phyloP scores from a whole-genome alignment of 2,113 vertebrate genomes.

The Ptychochromis oligacanthus region DNA sequence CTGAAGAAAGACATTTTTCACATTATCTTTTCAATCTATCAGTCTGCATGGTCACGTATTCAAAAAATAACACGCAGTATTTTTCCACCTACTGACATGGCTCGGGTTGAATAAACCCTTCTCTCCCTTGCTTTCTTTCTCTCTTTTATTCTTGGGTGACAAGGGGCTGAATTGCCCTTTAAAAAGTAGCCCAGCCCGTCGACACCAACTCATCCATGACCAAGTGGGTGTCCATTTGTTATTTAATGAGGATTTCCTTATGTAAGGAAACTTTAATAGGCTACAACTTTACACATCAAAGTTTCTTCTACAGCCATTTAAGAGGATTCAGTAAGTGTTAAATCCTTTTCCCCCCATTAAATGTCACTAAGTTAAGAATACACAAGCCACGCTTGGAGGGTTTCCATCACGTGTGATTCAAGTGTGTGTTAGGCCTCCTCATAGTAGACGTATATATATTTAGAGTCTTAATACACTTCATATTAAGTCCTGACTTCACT shows the following conservation, averaged over 20 bases:
- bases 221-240: constrained; percentile 11
- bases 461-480: constrained; percentile 31
- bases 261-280: constrained; percentile 40
- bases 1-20: neutral
- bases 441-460: constrained; percentile 12
- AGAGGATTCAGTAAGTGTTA: constrained; percentile 32
- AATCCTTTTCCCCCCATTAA: constrained; percentile 50
- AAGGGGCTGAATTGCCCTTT: neutral
- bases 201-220: constrained; percentile 1
- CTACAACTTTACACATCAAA: constrained; percentile 37
- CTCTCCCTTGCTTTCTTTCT: neutral
- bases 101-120: too few species aligned
- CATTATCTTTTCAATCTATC: neutral
- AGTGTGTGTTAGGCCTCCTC: neutral
- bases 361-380: constrained; percentile 33
- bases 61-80: neutral
- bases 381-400: constrained; percentile 43
- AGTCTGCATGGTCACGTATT: neutral
- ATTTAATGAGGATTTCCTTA: constrained; percentile 25
- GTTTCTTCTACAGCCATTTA: constrained; percentile 23
- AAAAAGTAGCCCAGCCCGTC: neutral
- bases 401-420: constrained; percentile 30
- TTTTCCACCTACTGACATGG: neutral
- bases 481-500: constrained; percentile 8
- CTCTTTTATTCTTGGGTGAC: neutral